Evolutionary conservation across 2,797 vertebrate genomes (phyloP).

Genomic region (Myoxocephalus aenaeus): DNA sequence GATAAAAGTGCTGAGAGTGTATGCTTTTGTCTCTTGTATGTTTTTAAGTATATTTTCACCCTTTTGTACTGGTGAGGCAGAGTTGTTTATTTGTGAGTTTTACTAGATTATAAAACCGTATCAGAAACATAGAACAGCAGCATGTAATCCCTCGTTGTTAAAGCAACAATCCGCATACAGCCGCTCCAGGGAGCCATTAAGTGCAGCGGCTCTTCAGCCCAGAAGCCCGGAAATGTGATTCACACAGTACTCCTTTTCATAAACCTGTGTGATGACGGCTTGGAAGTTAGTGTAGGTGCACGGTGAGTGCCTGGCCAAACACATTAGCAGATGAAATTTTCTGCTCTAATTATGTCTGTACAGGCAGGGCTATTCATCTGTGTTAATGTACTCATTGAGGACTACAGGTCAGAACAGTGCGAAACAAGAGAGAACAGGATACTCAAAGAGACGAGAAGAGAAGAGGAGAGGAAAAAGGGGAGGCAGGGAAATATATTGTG

Average conservation of each 20-base stretch:
- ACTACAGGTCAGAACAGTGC: constrained; percentile 58
- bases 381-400: constrained; percentile 67
- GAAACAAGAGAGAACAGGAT: constrained; percentile 54
- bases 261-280: constrained; percentile 43
- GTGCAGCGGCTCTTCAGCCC: constrained; percentile 58
- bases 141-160: constrained; percentile 44
- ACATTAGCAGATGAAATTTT: constrained; percentile 74
- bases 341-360: constrained; percentile 66
- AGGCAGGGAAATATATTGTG: constrained; percentile 17
- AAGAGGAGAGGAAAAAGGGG: neutral
- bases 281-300: constrained; percentile 54
- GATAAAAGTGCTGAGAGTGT: neutral
- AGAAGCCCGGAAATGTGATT: constrained; percentile 57
- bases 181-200: constrained; percentile 53
- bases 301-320: constrained; percentile 63
- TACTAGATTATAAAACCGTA: constrained; percentile 22
- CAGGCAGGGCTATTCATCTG: constrained; percentile 67
- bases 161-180: constrained; percentile 42
- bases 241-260: constrained; percentile 50
- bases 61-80: neutral
- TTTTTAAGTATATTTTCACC: neutral
- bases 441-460: constrained; percentile 43
- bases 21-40: neutral
- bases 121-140: constrained; percentile 36
- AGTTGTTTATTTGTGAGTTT: constrained; percentile 32